A percentile compares a stretch with the other conserved stretches of the same genome.
Conservation (phyloP, 1,140 invertebrate species). For the Zaprionus davidi region DNA sequence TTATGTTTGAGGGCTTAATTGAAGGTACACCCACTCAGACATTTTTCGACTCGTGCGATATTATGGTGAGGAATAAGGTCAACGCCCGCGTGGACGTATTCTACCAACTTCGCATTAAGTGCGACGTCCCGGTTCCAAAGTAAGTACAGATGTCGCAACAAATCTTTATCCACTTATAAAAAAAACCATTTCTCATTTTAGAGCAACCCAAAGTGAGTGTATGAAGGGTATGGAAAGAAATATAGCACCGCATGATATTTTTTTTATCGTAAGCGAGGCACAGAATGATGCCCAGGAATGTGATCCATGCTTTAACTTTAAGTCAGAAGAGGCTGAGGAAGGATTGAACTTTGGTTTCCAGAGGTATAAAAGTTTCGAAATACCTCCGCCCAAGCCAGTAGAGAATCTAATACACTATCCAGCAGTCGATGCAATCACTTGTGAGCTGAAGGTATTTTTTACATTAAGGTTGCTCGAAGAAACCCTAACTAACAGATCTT, state of each 20-base stretch:
- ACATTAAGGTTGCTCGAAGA: neutral
- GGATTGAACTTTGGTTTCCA: conserved; percentile 37
- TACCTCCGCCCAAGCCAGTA: conserved; percentile 16
- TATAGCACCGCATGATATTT: conserved; percentile 56
- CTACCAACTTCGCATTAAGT: neutral
- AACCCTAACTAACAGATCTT: neutral
- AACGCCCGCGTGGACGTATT: neutral
- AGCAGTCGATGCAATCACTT: conserved; percentile 43
- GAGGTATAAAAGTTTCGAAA: conserved; percentile 38
- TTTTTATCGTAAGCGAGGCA: conserved; percentile 54
- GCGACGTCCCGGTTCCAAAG: neutral
- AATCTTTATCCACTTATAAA: neutral
- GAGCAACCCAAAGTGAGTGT: neutral
- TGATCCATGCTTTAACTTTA: conserved; percentile 39
- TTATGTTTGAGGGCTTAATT: neutral
- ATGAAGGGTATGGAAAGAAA: conserved; percentile 39
- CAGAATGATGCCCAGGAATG: conserved; percentile 41
- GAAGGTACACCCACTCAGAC: neutral
- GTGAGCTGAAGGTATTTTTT: conserved; percentile 51
- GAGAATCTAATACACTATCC: conserved; percentile 34
- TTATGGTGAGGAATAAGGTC: neutral
- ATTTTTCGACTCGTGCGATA: neutral
- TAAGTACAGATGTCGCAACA: neutral
- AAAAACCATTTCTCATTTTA: neutral
- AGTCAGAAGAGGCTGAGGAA: conserved; percentile 41